A percentile compares a stretch with the other conserved stretches of the same genome.
phyloP scores from a whole-genome alignment of 2,113 vertebrate species.

The Lagenorhynchus albirostris region DNA sequence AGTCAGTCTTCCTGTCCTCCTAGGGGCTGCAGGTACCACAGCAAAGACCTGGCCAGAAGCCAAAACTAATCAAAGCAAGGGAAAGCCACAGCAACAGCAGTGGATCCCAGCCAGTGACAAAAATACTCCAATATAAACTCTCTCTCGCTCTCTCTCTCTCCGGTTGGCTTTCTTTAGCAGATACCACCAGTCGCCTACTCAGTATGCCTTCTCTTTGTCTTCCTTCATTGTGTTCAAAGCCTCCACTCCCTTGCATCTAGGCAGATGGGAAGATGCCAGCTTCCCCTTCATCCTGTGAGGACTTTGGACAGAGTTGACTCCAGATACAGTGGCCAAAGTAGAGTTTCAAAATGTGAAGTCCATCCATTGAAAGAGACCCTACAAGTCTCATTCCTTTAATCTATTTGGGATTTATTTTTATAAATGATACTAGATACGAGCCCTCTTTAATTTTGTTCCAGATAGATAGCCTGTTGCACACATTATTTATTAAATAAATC shows the following conservation, averaged over 20 bases:
- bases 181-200: background rate
- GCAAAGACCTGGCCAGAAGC: background rate
- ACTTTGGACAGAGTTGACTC: background rate
- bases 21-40: background rate
- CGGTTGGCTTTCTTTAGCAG: background rate
- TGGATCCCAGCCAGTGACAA: background rate
- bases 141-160: background rate
- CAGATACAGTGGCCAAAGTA: background rate
- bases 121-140: background rate
- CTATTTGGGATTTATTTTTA: background rate
- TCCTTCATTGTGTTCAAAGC: background rate
- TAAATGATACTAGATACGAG: background rate
- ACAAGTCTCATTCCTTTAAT: background rate
- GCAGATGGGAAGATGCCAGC: background rate
- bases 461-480: background rate
- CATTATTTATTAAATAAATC: slow-evolving; percentile 13
- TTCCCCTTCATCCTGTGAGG: background rate
- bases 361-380: background rate
- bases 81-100: background rate
- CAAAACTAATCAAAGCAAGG: background rate
- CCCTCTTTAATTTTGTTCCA: background rate
- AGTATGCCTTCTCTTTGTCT: background rate
- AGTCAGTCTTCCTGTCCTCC: background rate
- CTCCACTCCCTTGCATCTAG: background rate
- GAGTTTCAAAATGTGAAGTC: background rate